Base-by-base conservation (phyloP, 2,113 vertebrate species). In the Chionodraco myersi region DNA sequence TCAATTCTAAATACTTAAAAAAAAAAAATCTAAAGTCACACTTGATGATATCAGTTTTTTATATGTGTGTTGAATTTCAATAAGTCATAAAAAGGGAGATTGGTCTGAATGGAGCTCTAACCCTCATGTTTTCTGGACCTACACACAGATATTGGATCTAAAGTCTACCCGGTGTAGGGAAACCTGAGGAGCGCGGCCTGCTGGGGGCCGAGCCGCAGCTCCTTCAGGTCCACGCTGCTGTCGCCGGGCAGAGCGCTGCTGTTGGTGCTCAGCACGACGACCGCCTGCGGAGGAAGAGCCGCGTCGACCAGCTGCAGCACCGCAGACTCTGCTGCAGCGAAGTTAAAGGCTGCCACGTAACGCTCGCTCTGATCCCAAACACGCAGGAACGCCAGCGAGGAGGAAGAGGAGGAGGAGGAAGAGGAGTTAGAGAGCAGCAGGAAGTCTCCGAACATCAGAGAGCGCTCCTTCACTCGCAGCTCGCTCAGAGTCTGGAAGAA, bases 291-390 rank as follows among this genome's bases (percentile, higher is more conserved):
- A 0, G 96, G 96, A 45, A 95, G 67, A 5, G 13, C 2, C 0
- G 76, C 11, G 0, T 64, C 64, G 3, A 18, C 16, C 30, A 86
- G 69, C 0, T 64, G 10, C 6, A 89, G 10, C 0, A 0, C 56
- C 4, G 7, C 26, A 0, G 8, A 9, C 4, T 60, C 26, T 2
- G 54, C 23, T 0, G 72, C 13, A 0, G 72, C 86, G 56, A 95
- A 95, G 88, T 97, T 97, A 69, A 97, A 92, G 45, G 94, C 90
- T 0, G 93, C 92, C 48, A 97, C 8, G 87, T 91, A 97, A 0
- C 96, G 95, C 0, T 82, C 58, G 13, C 93, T 97, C 91, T 97
- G 97, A 78, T 98, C 97, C 97, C 97, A 98, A 3, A 64, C 54
- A 0, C 97, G 95, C 69, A 95, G 6, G 53, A 94, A 96, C 3